A percentile compares a stretch with the other conserved stretches of the same genome.
Conservation (phyloP, 2,888 invertebrate genomes). For the Odiellus spinosus region DNA sequence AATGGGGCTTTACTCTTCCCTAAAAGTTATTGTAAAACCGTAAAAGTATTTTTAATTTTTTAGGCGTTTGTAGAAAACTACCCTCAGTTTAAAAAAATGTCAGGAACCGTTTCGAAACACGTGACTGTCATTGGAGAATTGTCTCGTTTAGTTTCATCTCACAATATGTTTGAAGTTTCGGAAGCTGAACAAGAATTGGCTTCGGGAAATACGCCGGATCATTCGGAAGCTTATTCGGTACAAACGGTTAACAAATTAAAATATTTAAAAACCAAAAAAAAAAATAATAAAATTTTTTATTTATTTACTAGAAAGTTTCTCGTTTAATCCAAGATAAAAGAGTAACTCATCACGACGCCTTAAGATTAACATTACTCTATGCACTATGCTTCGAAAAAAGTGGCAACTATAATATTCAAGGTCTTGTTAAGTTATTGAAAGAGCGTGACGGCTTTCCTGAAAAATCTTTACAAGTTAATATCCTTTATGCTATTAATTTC, state of each 20-base stretch:
- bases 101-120: constrained; percentile 92
- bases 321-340: constrained; percentile 56
- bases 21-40: no score
- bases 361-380: constrained; percentile 78
- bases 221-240: constrained; percentile 42
- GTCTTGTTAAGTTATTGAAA: constrained; percentile 55
- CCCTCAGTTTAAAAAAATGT: constrained; percentile 93
- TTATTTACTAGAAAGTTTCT: constrained; percentile 47
- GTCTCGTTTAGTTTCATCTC: constrained; percentile 59
- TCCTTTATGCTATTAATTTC: no score
- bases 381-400: constrained; percentile 84
- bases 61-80: constrained; percentile 85
- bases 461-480: constrained; percentile 28
- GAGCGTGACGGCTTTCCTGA: constrained; percentile 50
- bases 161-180: constrained; percentile 71
- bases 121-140: constrained; percentile 92
- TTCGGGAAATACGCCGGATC: constrained; percentile 42
- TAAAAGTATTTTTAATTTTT: constrained; percentile 10
- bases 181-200: constrained; percentile 86
- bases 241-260: background rate
- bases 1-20: no score
- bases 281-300: constrained; percentile 29
- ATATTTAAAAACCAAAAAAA: no score
- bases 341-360: constrained; percentile 58
- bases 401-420: constrained; percentile 61